phyloP scores from a whole-genome alignment of 37 sponge, comb jelly and placozoan species.

The Axinella damicornis region DNA sequence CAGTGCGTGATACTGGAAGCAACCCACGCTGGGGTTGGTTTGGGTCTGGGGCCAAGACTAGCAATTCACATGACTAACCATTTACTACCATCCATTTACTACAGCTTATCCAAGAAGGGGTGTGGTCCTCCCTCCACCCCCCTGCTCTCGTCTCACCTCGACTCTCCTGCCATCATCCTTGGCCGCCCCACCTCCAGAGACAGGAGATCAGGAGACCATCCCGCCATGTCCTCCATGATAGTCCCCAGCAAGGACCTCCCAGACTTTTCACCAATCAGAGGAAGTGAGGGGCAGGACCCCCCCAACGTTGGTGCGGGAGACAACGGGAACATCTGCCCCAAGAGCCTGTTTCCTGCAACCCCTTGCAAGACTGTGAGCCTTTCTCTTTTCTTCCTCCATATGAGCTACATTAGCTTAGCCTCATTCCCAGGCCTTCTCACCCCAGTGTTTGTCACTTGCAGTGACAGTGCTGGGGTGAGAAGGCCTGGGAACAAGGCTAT shows the following conservation, averaged over 20 bases:
- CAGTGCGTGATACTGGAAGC: no score
- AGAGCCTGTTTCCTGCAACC: neutral
- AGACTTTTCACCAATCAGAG: constrained; percentile 28
- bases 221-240: constrained; percentile 11
- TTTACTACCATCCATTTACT: no score
- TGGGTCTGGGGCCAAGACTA: neutral
- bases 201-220: neutral
- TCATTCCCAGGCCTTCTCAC: no score
- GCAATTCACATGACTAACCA: no score
- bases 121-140: neutral
- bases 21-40: no score
- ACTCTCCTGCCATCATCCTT: neutral
- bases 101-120: no score
- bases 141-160: neutral
- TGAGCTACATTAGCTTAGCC: no score
- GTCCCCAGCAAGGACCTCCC: neutral
- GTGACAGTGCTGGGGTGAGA: no score
- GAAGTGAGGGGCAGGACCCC: neutral
- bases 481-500: no score
- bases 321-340: neutral
- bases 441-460: no score
- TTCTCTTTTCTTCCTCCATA: no score
- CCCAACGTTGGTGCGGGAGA: neutral
- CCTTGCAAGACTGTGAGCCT: neutral
- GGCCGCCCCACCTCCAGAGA: neutral